These are phyloP conservation scores for Psittacara wagleri DNA, from an alignment of 2,113 vertebrate genomes.

Conservation along the genomic window DNA sequence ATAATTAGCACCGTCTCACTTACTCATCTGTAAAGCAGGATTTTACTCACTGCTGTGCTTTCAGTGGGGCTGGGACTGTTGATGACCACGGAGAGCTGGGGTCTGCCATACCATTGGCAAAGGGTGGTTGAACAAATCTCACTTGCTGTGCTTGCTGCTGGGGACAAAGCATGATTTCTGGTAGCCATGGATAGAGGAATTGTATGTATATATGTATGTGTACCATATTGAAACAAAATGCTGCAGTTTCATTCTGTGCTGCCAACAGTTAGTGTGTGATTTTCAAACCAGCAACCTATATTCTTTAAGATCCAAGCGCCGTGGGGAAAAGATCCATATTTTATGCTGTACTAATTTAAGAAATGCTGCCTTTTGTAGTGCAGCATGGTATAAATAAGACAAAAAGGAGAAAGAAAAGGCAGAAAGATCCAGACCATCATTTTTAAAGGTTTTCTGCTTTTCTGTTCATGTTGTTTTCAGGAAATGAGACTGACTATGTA, in stretches of 20 bases:
- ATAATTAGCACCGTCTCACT: background rate
- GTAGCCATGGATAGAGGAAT: background rate
- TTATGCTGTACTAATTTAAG: background rate
- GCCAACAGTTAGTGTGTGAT: background rate
- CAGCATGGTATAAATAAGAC: background rate
- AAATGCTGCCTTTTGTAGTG: background rate
- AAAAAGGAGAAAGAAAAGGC: background rate
- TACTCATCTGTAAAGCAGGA: slow-evolving; percentile 38
- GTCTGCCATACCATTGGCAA: background rate
- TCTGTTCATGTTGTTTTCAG: background rate
- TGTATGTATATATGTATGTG: background rate
- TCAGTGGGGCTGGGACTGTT: background rate
- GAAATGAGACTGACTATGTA: slow-evolving; percentile 4
- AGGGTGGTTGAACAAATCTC: background rate
- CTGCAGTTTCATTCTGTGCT: background rate
- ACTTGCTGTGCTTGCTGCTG: background rate
- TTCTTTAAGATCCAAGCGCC: background rate
- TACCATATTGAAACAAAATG: background rate
- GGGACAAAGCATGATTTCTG: accelerated
- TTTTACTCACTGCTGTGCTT: background rate
- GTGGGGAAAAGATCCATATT: background rate
- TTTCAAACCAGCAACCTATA: background rate
- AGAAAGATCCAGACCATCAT: background rate
- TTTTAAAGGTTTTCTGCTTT: slow-evolving; percentile 24
- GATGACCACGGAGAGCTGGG: background rate